phyloP scores from a whole-genome alignment of 2,888 invertebrate genomes.

The Eledona agricola region DNA sequence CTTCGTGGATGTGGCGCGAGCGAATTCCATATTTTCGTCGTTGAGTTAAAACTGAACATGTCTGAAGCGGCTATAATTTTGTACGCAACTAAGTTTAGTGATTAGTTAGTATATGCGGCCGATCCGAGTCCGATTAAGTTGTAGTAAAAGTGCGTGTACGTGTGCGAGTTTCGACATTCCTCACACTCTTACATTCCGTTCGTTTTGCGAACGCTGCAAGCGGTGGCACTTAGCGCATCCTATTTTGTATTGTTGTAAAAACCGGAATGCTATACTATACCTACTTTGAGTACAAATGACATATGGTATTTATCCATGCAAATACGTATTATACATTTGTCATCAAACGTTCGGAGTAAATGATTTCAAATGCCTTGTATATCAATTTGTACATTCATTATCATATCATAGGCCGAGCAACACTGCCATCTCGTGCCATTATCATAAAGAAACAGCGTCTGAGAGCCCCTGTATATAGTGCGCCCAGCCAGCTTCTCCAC shows the following conservation, averaged over 20 bases:
- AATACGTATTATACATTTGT: constrained; percentile 43
- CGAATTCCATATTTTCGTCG: constrained; percentile 17
- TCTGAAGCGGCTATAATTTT: constrained; percentile 54
- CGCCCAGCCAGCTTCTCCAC: constrained; percentile 48
- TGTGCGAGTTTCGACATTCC: constrained; percentile 34
- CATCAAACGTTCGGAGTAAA: constrained; percentile 44
- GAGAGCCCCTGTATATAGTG: constrained; percentile 41
- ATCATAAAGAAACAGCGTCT: constrained; percentile 45
- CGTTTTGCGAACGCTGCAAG: constrained; percentile 9
- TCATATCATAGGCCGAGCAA: constrained; percentile 61
- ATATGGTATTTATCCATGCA: constrained; percentile 50
- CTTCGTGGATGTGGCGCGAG: constrained; percentile 11
- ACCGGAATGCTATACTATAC: constrained; percentile 41
- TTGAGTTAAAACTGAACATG: constrained; percentile 33
- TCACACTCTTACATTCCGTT: constrained; percentile 27
- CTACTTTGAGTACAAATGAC: constrained; percentile 49
- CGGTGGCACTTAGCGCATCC: constrained; percentile 39
- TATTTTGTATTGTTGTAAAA: constrained; percentile 55
- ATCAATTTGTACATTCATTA: constrained; percentile 61
- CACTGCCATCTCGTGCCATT: constrained; percentile 61
- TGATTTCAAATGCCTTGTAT: constrained; percentile 60
- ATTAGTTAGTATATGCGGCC: constrained; percentile 45
- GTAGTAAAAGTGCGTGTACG: constrained; percentile 43
- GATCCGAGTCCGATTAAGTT: constrained; percentile 36
- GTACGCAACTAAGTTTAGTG: constrained; percentile 46